Conservation (phyloP, 2,888 invertebrate genomes). For the Drosophila tanythrix region DNA sequence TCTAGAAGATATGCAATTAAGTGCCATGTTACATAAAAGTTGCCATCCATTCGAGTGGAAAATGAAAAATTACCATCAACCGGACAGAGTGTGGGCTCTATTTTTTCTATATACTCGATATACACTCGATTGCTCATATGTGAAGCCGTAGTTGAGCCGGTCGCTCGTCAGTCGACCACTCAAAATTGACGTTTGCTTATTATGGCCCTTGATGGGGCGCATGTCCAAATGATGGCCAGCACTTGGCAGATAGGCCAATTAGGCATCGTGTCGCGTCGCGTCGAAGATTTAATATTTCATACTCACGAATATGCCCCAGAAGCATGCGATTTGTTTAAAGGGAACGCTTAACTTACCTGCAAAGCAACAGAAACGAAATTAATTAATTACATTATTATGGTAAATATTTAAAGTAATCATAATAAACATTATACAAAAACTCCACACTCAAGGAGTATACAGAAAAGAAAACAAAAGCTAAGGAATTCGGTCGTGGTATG, state of each 20-base stretch:
- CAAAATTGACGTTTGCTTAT: conserved; percentile 29
- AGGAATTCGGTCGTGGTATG: conserved; percentile 38
- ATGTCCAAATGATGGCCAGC: conserved; percentile 34
- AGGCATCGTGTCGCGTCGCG: conserved; percentile 21
- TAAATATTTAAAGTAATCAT: conserved; percentile 27
- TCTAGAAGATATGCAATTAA: conserved; percentile 49
- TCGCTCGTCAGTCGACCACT: conserved; percentile 19
- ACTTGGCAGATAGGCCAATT: conserved; percentile 53
- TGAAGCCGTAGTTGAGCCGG: conserved; percentile 36
- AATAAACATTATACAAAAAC: conserved; percentile 25
- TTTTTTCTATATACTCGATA: conserved; percentile 1
- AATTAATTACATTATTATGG: conserved; percentile 68
- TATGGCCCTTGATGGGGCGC: conserved; percentile 41
- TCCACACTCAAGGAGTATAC: conserved; percentile 14
- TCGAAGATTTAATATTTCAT: conserved; percentile 48
- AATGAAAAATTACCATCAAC: conserved; percentile 40
- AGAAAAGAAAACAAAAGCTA: not conserved
- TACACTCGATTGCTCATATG: conserved; percentile 2
- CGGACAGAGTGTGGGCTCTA: conserved; percentile 26
- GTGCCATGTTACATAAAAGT: conserved; percentile 56
- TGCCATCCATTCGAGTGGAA: conserved; percentile 69
- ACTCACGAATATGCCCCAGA: conserved; percentile 64
- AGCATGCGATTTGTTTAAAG: conserved; percentile 54
- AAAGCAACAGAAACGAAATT: conserved; percentile 64
- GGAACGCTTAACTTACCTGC: conserved; percentile 72